A percentile compares a stretch with the other conserved stretches of the same genome.
phyloP scores from a whole-genome alignment of 2,888 invertebrate species.

The Crepidodera aurea region DNA sequence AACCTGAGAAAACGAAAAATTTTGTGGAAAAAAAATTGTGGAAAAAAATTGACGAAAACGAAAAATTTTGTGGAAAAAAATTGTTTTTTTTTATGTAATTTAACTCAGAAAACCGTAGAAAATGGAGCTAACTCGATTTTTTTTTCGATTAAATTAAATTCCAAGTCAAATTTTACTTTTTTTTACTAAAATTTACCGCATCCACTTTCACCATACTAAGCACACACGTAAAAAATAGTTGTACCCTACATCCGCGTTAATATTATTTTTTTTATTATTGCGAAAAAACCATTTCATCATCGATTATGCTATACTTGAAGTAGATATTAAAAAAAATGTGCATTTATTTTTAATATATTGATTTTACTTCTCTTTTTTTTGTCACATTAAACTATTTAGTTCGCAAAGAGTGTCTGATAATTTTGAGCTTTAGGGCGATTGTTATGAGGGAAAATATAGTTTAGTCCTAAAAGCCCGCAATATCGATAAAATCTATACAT shows the following conservation, averaged over 20 bases:
- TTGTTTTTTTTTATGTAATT: no score
- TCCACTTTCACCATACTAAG: constrained; percentile 14
- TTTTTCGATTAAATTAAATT: no score
- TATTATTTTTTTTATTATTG: constrained; percentile 1
- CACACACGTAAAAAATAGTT: constrained; percentile 28
- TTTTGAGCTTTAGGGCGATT: constrained; percentile 3
- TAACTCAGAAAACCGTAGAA: no score
- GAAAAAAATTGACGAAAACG: no score
- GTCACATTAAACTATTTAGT: constrained; percentile 18
- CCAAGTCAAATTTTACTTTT: no score
- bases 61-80: no score
- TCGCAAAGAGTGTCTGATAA: constrained; percentile 16
- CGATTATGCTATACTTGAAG: not conserved
- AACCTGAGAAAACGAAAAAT: no score
- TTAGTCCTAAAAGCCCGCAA: not conserved
- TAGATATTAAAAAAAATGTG: constrained; percentile 19
- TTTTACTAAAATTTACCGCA: not conserved
- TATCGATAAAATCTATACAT: constrained; percentile 19
- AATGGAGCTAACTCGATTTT: no score
- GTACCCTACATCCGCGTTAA: constrained; percentile 24
- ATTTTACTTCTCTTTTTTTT: constrained; percentile 11
- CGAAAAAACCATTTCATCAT: constrained; percentile 8
- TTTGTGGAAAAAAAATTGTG: no score
- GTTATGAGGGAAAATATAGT: not conserved
- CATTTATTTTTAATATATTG: constrained; percentile 15